A percentile compares a stretch with the other conserved stretches of the same genome.
Evolutionary conservation across 2,888 invertebrate genomes (phyloP).

Genomic region (Acanthopleura granulata): DNA sequence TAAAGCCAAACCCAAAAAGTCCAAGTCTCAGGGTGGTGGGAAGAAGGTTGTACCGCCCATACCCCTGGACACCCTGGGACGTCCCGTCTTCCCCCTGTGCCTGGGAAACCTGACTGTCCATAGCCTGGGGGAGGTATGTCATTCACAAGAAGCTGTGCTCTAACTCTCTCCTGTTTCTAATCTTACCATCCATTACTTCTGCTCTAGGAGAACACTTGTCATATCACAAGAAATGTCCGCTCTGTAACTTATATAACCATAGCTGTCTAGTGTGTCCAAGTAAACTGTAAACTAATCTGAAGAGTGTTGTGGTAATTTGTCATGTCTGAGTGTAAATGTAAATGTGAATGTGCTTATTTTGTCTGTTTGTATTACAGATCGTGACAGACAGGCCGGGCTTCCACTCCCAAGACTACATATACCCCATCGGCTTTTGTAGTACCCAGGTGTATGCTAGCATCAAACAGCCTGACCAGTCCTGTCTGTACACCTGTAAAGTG

Average conservation of each 20-base stretch:
- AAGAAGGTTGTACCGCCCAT: slow-evolving; percentile 75
- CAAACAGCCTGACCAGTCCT: slow-evolving; percentile 78
- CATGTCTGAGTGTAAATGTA: no score
- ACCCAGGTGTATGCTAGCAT: slow-evolving; percentile 82
- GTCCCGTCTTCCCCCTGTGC: slow-evolving; percentile 81
- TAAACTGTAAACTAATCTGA: no score
- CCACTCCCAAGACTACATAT: slow-evolving; percentile 81
- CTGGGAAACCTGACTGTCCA: slow-evolving; percentile 80
- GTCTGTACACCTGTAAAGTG: slow-evolving; percentile 85
- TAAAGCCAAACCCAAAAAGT: slow-evolving; percentile 55
- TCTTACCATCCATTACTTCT: no score
- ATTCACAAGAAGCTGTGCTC: no score
- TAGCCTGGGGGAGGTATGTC: slow-evolving; percentile 79
- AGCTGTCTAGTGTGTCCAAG: no score
- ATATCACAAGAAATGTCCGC: no score
- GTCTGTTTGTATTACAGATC: slow-evolving; percentile 68
- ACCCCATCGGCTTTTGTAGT: slow-evolving; percentile 83
- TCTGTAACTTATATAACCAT: no score
- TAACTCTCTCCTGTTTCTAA: no score
- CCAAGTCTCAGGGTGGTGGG: slow-evolving; percentile 38
- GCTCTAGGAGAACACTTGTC: no score
- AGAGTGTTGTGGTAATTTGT: no score
- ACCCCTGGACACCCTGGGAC: slow-evolving; percentile 77
- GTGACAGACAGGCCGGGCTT: slow-evolving; percentile 78
- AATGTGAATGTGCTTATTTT: not conserved